Percentiles rank a stretch among this genome's conserved stretches.
Evolutionary conservation across 2,797 vertebrate species (phyloP).

Genomic region (Chaunax sp.): DNA sequence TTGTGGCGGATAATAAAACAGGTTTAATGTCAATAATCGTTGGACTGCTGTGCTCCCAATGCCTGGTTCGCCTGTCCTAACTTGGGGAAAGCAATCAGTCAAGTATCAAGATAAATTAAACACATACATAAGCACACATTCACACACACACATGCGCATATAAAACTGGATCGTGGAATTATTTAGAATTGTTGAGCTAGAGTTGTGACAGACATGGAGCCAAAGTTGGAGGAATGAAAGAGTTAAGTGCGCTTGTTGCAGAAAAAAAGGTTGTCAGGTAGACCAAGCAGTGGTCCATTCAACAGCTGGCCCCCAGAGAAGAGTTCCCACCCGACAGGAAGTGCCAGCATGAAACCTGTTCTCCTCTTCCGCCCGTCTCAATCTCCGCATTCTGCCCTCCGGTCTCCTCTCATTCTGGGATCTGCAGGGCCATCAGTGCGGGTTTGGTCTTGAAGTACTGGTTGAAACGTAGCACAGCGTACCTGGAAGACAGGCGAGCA

Average conservation of each 20-base stretch:
- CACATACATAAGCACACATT: slow-evolving; percentile 7
- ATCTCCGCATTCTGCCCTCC: neutral
- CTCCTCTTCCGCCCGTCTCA: slow-evolving; percentile 6
- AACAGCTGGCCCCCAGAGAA: slow-evolving; percentile 32
- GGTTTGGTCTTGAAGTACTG: slow-evolving; percentile 97
- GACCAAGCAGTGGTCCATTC: slow-evolving; percentile 26
- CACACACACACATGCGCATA: slow-evolving; percentile 11
- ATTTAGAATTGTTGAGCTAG: slow-evolving; percentile 44
- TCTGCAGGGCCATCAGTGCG: slow-evolving; percentile 87
- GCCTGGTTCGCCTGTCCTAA: slow-evolving; percentile 29
- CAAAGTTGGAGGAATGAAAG: slow-evolving; percentile 61
- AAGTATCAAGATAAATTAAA: slow-evolving; percentile 26
- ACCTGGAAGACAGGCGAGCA: slow-evolving; percentile 78
- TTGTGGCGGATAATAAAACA: slow-evolving; percentile 9
- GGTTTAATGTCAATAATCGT: neutral
- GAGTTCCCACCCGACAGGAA: slow-evolving; percentile 24
- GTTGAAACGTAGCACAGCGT: slow-evolving; percentile 94
- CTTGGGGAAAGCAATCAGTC: slow-evolving; percentile 12
- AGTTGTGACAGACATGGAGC: slow-evolving; percentile 43
- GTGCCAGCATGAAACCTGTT: slow-evolving; percentile 17
- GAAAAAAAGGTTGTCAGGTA: slow-evolving; percentile 30
- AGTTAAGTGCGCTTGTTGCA: slow-evolving; percentile 52
- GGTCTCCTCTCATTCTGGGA: slow-evolving; percentile 84
- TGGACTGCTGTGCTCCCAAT: slow-evolving; percentile 8
- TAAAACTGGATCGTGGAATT: slow-evolving; percentile 18